A percentile compares a stretch with the other conserved stretches of the same genome.
phyloP scores from a whole-genome alignment of 2,797 vertebrate species.

The Sphenodon punctatus region DNA sequence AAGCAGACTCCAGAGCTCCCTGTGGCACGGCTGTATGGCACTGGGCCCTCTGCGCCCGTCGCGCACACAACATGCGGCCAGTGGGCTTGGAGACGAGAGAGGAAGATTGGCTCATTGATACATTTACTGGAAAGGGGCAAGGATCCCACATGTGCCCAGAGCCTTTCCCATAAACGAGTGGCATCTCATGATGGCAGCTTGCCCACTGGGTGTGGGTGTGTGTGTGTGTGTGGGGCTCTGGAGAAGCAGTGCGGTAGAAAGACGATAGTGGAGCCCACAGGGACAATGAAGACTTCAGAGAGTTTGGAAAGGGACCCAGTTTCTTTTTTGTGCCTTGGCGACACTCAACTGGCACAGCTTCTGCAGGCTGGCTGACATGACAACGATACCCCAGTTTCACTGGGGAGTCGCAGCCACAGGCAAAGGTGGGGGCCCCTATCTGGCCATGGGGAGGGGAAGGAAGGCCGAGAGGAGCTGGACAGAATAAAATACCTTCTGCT shows the following conservation, averaged over 20 bases:
- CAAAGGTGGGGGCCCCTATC: background rate
- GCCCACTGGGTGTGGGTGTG: too few relatives aligned
- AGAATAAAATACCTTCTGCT: background rate
- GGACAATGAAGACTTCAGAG: background rate
- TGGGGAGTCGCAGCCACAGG: background rate
- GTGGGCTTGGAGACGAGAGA: background rate
- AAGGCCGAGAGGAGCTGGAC: background rate
- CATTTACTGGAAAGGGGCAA: rapidly evolving
- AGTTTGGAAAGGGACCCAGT: background rate
- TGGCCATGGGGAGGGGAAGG: background rate
- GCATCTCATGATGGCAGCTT: too few relatives aligned
- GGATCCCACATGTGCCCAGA: rapidly evolving
- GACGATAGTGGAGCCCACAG: background rate
- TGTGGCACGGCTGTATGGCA: too few relatives aligned
- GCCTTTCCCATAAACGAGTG: too few relatives aligned
- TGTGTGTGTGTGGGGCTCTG: too few relatives aligned
- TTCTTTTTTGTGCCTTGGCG: background rate
- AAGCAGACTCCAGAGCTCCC: too few relatives aligned
- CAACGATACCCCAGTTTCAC: background rate
- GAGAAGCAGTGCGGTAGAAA: background rate
- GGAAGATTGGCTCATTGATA: background rate
- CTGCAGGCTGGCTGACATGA: background rate
- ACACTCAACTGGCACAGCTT: background rate
- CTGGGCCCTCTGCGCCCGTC: too few relatives aligned
- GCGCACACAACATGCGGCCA: too few relatives aligned